Evolutionary conservation across 2,797 vertebrate genomes (phyloP), one percentile per base, ranked within the genome.

Genomic region (Chrosomus eos): DNA sequence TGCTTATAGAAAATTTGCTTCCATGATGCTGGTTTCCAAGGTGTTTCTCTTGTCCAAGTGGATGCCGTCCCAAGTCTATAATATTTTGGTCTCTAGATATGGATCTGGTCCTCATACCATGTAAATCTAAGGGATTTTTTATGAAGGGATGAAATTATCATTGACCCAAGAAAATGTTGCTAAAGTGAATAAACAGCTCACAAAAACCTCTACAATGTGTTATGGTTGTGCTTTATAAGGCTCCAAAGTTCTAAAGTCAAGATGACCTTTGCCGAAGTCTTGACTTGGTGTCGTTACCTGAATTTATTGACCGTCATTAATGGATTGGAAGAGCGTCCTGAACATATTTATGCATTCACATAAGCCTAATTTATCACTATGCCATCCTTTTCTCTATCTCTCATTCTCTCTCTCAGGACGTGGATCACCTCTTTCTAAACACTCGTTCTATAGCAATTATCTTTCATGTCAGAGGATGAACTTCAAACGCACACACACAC

Each of bases 281-380:
- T 76, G 43, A 83, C 43, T 36, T 74, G 43, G 40, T n/a, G 23
- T 62, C 21, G 19, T 84, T 89, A 81, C 68, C 74, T 77, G 11
- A 31, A 66, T 75, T 81, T 87, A 77, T 68, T 18, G 55, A 0
- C 82, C 33, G 83, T 84, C 84, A 75, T 73, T 76, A 74, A 82
- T 79, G 53, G 43, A 86, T 67, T 38, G 40, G 77, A 66, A 51
- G 33, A 62, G n/a, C 10, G 55, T 48, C 43, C 60, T 18, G 28
- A 60, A 60, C 19, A 79, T 84, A 80, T 84, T 87, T 81, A 83
- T 88, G 73, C 81, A 60, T 82, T 80, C 81, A 43, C 76, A 84
- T 76, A 84, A 58, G 31, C 82, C 18, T 77, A 70, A 70, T 84
- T 78, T 78, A 84, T 84, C 74, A 84, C 74, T 33, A 18, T 71